phyloP scores from a whole-genome alignment of 2,888 invertebrate genomes.

The Auanema sp. region DNA sequence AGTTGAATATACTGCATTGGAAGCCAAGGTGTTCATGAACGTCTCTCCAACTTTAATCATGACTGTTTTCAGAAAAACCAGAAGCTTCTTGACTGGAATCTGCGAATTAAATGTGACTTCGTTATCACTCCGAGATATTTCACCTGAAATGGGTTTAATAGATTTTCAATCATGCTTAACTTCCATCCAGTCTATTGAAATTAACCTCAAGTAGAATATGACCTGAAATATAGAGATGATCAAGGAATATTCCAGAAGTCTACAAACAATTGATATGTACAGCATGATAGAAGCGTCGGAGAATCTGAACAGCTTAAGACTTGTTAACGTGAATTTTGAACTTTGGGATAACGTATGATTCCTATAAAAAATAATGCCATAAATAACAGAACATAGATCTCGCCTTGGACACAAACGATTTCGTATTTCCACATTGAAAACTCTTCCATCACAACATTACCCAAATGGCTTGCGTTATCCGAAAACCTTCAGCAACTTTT shows the following conservation, averaged over 20 bases:
- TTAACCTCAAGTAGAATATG: too few species aligned
- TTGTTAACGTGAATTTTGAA: conserved; percentile 1
- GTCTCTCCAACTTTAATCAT: too few species aligned
- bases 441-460: conserved; percentile 41
- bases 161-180: too few species aligned
- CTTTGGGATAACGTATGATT: neutral
- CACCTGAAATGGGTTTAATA: too few species aligned
- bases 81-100: too few species aligned
- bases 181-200: too few species aligned
- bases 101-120: too few species aligned
- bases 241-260: neutral
- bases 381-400: neutral
- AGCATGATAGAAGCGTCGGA: neutral
- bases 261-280: neutral
- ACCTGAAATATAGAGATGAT: too few species aligned
- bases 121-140: too few species aligned
- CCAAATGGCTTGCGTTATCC: conserved; percentile 46
- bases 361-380: neutral
- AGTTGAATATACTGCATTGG: too few species aligned
- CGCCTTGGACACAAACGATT: conserved; percentile 9
- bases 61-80: too few species aligned
- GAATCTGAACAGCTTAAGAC: neutral
- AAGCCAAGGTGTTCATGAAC: too few species aligned
- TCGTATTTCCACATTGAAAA: conserved; percentile 51
- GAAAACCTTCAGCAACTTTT: neutral